phyloP scores from a whole-genome alignment of 1,140 invertebrate species.

The Drosophila watanabei region DNA sequence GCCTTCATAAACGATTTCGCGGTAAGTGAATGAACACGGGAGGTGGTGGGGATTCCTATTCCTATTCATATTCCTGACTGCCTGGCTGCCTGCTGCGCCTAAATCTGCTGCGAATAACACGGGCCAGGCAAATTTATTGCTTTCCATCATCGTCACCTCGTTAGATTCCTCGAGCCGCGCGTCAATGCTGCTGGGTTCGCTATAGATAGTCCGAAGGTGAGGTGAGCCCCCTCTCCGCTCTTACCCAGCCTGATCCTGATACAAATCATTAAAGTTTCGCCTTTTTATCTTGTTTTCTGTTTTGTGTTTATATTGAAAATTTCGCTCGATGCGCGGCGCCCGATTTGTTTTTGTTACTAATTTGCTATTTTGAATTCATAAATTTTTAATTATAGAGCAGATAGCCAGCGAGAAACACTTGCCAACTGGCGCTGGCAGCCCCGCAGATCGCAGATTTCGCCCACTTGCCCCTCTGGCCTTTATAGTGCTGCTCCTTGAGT shows the following conservation, averaged over 20 bases:
- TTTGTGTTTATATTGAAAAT: slow-evolving; percentile 66
- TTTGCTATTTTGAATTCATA: slow-evolving; percentile 81
- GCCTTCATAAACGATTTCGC: slow-evolving; percentile 91
- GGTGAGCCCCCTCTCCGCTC: background rate
- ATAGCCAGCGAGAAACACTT: slow-evolving; percentile 51
- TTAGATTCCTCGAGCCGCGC: slow-evolving; percentile 60
- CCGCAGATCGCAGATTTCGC: background rate
- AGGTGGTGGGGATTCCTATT: slow-evolving; percentile 6
- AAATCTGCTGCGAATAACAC: slow-evolving; percentile 77
- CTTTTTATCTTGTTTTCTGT: slow-evolving; percentile 43
- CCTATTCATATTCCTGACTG: background rate
- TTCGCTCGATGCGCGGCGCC: slow-evolving; percentile 39
- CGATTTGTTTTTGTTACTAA: slow-evolving; percentile 78
- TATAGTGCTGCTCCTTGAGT: background rate
- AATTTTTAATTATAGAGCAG: slow-evolving; percentile 79
- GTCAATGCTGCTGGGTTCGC: slow-evolving; percentile 37
- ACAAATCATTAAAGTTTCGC: slow-evolving; percentile 50
- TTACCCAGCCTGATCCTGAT: slow-evolving; percentile 29
- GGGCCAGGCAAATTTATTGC: slow-evolving; percentile 80
- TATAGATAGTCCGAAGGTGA: slow-evolving; percentile 31
- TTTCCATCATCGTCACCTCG: slow-evolving; percentile 81
- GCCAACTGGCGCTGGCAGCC: slow-evolving; percentile 35
- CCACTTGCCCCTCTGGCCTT: background rate
- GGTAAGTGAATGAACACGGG: slow-evolving; percentile 63
- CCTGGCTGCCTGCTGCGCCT: slow-evolving; percentile 56